Percentiles rank a stretch among this genome's conserved stretches.
Conservation (phyloP, 2,888 invertebrate species). For the Philonicus albiceps region DNA sequence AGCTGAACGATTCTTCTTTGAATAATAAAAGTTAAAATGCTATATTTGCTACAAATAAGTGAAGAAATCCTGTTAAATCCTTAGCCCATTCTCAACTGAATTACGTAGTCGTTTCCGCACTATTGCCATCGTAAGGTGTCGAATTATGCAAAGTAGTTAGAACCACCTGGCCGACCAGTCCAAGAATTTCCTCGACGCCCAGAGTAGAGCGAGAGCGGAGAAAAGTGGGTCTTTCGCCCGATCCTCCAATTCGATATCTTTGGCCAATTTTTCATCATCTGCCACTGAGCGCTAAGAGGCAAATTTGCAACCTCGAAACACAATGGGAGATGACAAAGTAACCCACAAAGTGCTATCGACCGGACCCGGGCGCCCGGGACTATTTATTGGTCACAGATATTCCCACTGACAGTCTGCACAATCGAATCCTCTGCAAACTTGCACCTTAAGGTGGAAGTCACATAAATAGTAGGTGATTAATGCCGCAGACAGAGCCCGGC, state of each 20-base stretch:
- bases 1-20: too few species aligned
- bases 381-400: constrained; percentile 35
- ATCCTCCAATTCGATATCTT: background rate
- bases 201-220: background rate
- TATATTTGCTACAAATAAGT: background rate
- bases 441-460: constrained; percentile 34
- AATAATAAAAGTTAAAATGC: background rate
- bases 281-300: background rate
- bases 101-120: background rate
- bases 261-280: background rate
- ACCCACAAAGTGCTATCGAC: constrained; percentile 21
- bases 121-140: background rate
- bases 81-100: background rate
- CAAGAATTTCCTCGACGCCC: background rate
- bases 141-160: background rate
- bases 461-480: constrained; percentile 44
- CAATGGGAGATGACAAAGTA: constrained; percentile 33
- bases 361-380: background rate
- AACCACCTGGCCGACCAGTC: background rate
- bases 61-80: background rate
- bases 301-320: background rate
- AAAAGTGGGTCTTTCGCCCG: background rate
- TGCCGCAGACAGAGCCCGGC: constrained; percentile 13
- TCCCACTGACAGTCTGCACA: constrained; percentile 12
- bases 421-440: constrained; percentile 32